Percentiles rank a stretch among this genome's conserved stretches.
Evolutionary conservation across 2,113 vertebrate genomes (phyloP).

Genomic region (Gavialis gangeticus): DNA sequence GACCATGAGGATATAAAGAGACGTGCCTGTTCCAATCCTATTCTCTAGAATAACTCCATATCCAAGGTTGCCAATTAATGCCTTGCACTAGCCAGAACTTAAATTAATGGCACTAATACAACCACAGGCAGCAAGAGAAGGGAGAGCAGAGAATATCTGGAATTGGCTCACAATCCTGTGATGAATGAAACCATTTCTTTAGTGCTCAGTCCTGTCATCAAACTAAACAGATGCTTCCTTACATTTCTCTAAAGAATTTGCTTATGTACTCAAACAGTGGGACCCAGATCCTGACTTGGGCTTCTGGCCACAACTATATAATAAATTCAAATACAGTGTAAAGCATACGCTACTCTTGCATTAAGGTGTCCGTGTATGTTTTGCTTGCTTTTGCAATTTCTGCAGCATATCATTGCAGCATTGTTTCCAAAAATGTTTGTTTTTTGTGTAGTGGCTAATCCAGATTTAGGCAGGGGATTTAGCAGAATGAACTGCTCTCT

Average conservation of each 20-base stretch:
- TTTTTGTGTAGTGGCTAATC: constrained; percentile 9
- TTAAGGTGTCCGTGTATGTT: neutral
- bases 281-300: rapidly evolving
- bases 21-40: neutral
- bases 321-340: rapidly evolving
- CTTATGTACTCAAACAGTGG: rapidly evolving
- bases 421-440: neutral
- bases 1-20: neutral
- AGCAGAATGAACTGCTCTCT: neutral
- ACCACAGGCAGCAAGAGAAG: neutral
- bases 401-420: neutral
- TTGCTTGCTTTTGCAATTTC: neutral
- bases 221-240: neutral
- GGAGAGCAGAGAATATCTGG: rapidly evolving
- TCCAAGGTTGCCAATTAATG: neutral
- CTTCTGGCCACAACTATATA: neutral
- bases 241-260: rapidly evolving
- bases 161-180: rapidly evolving
- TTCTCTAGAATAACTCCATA: neutral
- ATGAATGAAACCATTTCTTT: neutral
- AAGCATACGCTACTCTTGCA: neutral
- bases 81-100: neutral
- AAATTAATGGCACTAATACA: neutral
- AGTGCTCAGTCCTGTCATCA: neutral
- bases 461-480: neutral